Evolutionary conservation across 2,888 invertebrate genomes (phyloP).

Genomic region (Calephelis perditalis): DNA sequence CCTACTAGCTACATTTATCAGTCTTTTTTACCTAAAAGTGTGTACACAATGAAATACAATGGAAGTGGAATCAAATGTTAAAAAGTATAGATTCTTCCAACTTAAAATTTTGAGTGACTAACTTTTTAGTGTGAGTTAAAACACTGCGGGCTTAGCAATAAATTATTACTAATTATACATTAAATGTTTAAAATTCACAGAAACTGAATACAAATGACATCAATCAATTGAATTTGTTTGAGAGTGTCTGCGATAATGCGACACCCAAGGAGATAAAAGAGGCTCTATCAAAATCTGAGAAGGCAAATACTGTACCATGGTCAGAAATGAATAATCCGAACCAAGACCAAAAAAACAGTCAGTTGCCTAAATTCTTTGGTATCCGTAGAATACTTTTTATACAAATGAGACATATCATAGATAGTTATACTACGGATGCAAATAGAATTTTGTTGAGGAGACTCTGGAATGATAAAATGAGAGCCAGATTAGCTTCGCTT

Average conservation of each 20-base stretch:
- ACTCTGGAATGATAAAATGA: slow-evolving; percentile 9
- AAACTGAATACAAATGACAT: slow-evolving; percentile 3
- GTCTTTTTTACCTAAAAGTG: too few species aligned
- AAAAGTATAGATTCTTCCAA: too few species aligned
- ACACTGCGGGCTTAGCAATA: neutral
- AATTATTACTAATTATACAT: neutral
- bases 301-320: neutral
- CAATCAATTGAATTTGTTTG: slow-evolving; percentile 11
- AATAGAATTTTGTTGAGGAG: slow-evolving; percentile 22
- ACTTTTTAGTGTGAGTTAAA: neutral
- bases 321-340: neutral
- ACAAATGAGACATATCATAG: slow-evolving; percentile 2
- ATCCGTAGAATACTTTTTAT: slow-evolving; percentile 1
- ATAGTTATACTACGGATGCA: neutral
- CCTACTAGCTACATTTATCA: too few species aligned
- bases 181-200: slow-evolving; percentile 3
- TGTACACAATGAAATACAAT: too few species aligned
- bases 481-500: neutral
- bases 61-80: too few species aligned
- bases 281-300: neutral
- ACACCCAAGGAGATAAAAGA: neutral
- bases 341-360: neutral
- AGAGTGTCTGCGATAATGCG: neutral
- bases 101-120: too few species aligned
- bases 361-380: neutral